phyloP scores from a whole-genome alignment of 2,797 vertebrate species.

The Thaleichthys pacificus region DNA sequence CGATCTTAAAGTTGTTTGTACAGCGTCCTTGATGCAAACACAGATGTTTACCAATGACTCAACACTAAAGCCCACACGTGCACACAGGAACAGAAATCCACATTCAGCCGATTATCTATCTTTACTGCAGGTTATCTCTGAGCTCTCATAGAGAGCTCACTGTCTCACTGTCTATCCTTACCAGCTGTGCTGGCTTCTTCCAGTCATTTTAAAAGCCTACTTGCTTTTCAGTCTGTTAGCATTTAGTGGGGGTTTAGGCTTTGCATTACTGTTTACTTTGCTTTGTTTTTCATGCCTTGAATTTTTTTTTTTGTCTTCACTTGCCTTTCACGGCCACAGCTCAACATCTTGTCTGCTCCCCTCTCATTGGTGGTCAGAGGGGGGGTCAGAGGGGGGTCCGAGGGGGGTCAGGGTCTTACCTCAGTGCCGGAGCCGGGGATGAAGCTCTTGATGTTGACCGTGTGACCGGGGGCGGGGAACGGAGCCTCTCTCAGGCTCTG shows the following conservation, averaged over 20 bases:
- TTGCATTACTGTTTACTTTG: too few species aligned
- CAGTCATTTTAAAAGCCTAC: too few species aligned
- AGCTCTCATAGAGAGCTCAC: too few species aligned
- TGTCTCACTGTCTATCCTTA: not conserved
- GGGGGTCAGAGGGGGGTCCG: too few species aligned
- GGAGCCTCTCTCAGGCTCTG: slow-evolving; percentile 89
- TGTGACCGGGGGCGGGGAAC: slow-evolving; percentile 92
- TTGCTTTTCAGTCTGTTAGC: too few species aligned
- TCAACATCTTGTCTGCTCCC: not conserved
- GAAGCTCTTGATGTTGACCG: slow-evolving; percentile 94
- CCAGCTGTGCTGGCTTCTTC: not conserved
- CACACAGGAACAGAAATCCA: too few species aligned
- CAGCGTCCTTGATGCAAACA: not conserved
- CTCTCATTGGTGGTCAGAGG: not conserved
- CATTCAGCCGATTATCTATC: too few species aligned
- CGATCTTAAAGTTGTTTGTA: not conserved
- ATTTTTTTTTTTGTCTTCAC: not conserved
- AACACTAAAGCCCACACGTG: not conserved
- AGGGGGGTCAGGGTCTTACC: slow-evolving; percentile 64
- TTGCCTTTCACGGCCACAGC: not conserved
- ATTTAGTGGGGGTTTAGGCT: too few species aligned
- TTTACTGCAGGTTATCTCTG: too few species aligned
- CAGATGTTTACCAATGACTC: not conserved
- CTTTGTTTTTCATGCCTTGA: too few species aligned
- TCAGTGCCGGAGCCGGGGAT: slow-evolving; percentile 93